Conservation (phyloP, 1,140 invertebrate genomes). For the Globodera rostochiensis region DNA sequence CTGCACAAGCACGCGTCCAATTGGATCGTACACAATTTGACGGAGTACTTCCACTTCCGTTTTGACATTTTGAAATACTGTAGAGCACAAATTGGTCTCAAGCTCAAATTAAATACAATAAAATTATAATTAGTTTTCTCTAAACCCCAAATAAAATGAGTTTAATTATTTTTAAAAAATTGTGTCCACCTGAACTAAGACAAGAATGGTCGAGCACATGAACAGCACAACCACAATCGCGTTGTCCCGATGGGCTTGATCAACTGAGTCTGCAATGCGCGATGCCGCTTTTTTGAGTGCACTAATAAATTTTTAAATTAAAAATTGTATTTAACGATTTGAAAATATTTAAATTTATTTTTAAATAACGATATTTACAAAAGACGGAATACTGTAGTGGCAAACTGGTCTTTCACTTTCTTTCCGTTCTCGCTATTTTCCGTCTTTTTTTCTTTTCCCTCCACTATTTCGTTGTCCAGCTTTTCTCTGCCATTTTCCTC, state of each 20-base stretch:
- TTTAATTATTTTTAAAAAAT: too few relatives aligned
- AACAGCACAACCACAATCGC: conserved; percentile 35
- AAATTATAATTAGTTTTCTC: neutral
- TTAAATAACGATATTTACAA: conserved; percentile 12
- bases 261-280: conserved; percentile 13
- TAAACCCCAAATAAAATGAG: neutral
- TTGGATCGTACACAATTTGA: conserved; percentile 51
- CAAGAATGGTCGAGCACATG: conserved; percentile 41
- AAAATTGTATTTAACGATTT: neutral
- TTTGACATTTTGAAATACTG: conserved; percentile 47
- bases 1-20: conserved; percentile 41
- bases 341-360: conserved; percentile 1
- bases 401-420: conserved; percentile 19
- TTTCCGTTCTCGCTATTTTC: neutral
- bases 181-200: conserved; percentile 43
- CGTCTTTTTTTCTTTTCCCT: neutral
- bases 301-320: conserved; percentile 34
- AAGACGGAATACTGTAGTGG: conserved; percentile 13
- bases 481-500: neutral
- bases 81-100: conserved; percentile 49
- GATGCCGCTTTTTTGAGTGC: conserved; percentile 53
- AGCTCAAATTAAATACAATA: conserved; percentile 43
- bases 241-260: conserved; percentile 35
- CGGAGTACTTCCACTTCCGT: conserved; percentile 55
- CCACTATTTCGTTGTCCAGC: neutral